These are phyloP conservation scores for Mimumesa dahlbomi DNA, from an alignment of 2,888 invertebrate genomes.

Conservation along the genomic window DNA sequence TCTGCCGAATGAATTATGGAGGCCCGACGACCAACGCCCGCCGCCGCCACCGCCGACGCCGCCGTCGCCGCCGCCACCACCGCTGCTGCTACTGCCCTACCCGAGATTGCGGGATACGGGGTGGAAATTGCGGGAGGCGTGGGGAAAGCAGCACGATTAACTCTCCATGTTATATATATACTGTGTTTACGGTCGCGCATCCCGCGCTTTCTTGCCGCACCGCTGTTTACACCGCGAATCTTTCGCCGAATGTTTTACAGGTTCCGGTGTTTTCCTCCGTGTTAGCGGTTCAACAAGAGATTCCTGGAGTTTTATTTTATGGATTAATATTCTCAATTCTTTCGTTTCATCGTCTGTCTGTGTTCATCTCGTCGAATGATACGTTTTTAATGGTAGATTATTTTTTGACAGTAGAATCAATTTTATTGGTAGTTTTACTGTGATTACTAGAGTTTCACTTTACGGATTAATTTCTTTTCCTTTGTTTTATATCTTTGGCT, in stretches of 20 bases:
- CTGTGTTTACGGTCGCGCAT: slow-evolving; percentile 35
- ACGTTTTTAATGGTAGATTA: too few relatives aligned
- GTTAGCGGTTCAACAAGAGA: too few relatives aligned
- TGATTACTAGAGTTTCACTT: too few relatives aligned
- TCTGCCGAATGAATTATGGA: slow-evolving; percentile 71
- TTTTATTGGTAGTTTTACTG: too few relatives aligned
- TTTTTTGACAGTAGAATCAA: too few relatives aligned
- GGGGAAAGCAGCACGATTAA: slow-evolving; percentile 47
- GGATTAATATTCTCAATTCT: too few relatives aligned
- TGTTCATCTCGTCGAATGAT: too few relatives aligned
- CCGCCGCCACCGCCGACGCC: too few relatives aligned
- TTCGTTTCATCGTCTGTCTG: too few relatives aligned
- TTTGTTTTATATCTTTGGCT: neutral
- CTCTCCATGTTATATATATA: slow-evolving; percentile 17
- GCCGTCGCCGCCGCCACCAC: slow-evolving; percentile 30
- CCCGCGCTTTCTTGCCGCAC: slow-evolving; percentile 25
- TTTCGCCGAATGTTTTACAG: slow-evolving; percentile 1
- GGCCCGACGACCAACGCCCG: slow-evolving; percentile 61
- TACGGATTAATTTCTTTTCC: too few relatives aligned
- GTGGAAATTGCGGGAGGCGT: slow-evolving; percentile 38
- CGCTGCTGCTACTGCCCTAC: slow-evolving; percentile 40
- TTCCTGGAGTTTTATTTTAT: too few relatives aligned
- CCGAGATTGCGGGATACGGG: slow-evolving; percentile 50
- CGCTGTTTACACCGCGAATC: slow-evolving; percentile 29
- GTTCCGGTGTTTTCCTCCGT: neutral